Base-by-base conservation (phyloP, 1,140 invertebrate species). In the Drosophila elegans region DNA sequence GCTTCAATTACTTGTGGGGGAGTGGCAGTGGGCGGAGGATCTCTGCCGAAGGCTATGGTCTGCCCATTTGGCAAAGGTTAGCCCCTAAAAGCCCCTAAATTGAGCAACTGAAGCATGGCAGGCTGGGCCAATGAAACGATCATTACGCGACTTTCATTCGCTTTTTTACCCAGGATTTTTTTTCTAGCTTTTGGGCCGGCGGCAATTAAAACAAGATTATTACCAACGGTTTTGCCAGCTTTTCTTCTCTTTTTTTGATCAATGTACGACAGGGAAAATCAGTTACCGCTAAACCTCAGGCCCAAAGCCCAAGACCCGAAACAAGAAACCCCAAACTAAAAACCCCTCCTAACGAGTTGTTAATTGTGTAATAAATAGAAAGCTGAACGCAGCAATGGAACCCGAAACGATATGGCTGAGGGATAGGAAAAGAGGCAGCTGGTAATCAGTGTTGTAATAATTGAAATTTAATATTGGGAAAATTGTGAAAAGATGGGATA, bases 281-380 rank as follows among this genome's bases (percentile, higher is more conserved):
- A 76, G 53, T 64, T 76, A 75, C 68, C 74, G 63, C 56, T 78
- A 60, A 42, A 61, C 25, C 38, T 13, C 46, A 39, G 42, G 42
- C 44, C 38, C 68, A 49, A 74, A 41, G 39, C 34, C 44, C 48
- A 42, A 63, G 39, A 61, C 46, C 56, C 49, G 46, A 57, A 66
- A 69, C 61, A 51, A 80, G 64, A 76, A 76, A 73, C 39, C 61
- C 57, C 80, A 62, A 63, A 61, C 51, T 61, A 45, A 61, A 27
- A 61, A 27, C 61, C 56, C 56, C 62, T 62, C 64, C 76, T 86
- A 86, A 88, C 82, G 82, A 86, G 69, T 86, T 88, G 82, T 86
- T 86, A 86, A 86, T 86, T 86, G 82, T 86, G 82, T 77, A 88
- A 88, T 86, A 82, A 88, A 88, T 86, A 88, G 82, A 86, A 86